Percentiles rank a stretch among this genome's conserved stretches.
phyloP scores from a whole-genome alignment of 2,888 invertebrate species.

The Drosophila percnosoma region DNA sequence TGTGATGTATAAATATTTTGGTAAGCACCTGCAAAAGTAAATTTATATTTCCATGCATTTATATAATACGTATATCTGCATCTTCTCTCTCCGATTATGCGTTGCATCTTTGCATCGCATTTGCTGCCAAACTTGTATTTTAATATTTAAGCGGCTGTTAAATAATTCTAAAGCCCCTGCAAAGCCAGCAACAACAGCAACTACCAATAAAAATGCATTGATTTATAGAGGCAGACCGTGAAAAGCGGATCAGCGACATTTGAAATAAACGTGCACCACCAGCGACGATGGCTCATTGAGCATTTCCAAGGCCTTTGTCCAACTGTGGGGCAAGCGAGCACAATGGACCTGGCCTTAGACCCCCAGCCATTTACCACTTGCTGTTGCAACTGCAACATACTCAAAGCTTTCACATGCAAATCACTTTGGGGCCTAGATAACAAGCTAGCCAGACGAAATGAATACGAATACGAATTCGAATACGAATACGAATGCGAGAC shows the following conservation, averaged over 20 bases:
- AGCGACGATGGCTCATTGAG: constrained; percentile 45
- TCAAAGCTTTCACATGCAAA: constrained; percentile 55
- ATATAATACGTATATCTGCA: neutral
- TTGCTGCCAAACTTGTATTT: neutral
- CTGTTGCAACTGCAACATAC: constrained; percentile 21
- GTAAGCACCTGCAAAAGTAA: neutral
- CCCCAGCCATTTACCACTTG: constrained; percentile 29
- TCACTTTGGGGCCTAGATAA: constrained; percentile 32
- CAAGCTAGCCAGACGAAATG: constrained; percentile 5
- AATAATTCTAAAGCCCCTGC: constrained; percentile 27
- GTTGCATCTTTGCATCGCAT: neutral
- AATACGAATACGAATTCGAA: constrained; percentile 13
- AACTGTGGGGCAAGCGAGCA: constrained; percentile 28
- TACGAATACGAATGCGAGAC: constrained; percentile 7
- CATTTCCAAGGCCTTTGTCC: constrained; percentile 22
- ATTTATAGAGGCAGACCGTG: constrained; percentile 35
- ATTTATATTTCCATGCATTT: neutral
- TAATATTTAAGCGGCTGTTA: constrained; percentile 9
- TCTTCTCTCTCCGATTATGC: neutral
- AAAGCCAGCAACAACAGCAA: neutral
- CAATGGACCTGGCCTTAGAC: constrained; percentile 29
- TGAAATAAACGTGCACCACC: constrained; percentile 24
- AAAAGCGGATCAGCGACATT: constrained; percentile 35
- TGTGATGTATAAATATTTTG: neutral
- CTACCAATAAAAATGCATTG: constrained; percentile 17